Evolutionary conservation across 2,888 invertebrate species (phyloP), one percentile per base, ranked within the genome.

Genomic region (Argynnis bischoffii): DNA sequence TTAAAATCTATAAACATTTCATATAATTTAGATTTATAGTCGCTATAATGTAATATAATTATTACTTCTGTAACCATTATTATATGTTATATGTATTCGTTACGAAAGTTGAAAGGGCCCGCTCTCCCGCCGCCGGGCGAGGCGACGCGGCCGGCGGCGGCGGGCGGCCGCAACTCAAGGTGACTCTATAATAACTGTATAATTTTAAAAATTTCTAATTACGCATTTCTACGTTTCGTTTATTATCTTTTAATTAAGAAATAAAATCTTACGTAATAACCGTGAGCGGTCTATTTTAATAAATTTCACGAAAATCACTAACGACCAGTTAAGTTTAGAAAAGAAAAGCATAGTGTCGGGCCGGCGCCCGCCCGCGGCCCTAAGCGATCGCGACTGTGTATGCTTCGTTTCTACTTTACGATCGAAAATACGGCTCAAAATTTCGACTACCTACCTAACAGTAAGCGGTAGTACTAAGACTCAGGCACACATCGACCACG

Each of bases 131-230:
- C 68, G 70, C 71, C 57, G 69, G 56, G 65, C 64, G 21, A 57
- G 55, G 61, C 63, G 59, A 35, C 74, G 69, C 55, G 71, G 75
- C 66, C 74, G 67, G 75, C 77, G 76, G 75, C 72, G 82, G 78
- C 87, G 81, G 81, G 82, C 81, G 84, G 78, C 84, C 85, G 82
- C 80, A 75, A 85, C 84, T 4, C 86, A 87, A 90, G 79, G 80
- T 87, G 83, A 88, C 86, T 85, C 89, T 92, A 92, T 90, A 83
- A 87, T 92, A 90, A 92, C 91, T 91, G 92, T 92, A 92, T 92
- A 92, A 91, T 91, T 92, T 92, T 92, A 91, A 92, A 92, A 92
- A 92, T 87, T 81, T 90, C 92, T 92, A 92, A 92, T 92, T 92
- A 92, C 91, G 92, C 92, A 89, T 90, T 84, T 86, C 92, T 92